These are phyloP conservation scores for Oegoconia quadripuncta DNA, from an alignment of 2,888 invertebrate genomes.

Conservation along the genomic window DNA sequence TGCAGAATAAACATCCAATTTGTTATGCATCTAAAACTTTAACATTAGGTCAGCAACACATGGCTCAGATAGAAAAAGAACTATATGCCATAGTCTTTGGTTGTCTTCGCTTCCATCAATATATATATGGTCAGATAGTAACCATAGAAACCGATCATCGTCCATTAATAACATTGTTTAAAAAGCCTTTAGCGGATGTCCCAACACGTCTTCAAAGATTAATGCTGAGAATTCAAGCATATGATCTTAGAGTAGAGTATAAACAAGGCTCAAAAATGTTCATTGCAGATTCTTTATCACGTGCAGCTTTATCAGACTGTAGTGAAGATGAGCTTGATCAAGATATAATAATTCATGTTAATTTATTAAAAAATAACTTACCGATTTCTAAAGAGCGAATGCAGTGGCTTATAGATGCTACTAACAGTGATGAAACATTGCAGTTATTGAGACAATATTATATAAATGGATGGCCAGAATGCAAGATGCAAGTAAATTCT, in stretches of 20 bases:
- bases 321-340: constrained; percentile 17
- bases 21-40: constrained; percentile 7
- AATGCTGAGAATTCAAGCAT: constrained; percentile 20
- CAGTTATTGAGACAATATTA: constrained; percentile 11
- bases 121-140: constrained; percentile 9
- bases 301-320: constrained; percentile 17
- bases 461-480: constrained; percentile 11
- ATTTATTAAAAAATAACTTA: too few species aligned
- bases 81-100: constrained; percentile 6
- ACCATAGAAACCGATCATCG: constrained; percentile 9
- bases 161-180: constrained; percentile 6
- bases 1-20: constrained; percentile 7
- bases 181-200: constrained; percentile 9
- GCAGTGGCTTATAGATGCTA: constrained; percentile 6
- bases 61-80: constrained; percentile 11
- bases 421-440: constrained; percentile 8
- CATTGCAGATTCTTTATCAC: too few species aligned
- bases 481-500: constrained; percentile 8
- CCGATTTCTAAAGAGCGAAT: constrained; percentile 12
- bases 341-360: constrained; percentile 10
- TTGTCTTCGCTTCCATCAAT: constrained; percentile 9
- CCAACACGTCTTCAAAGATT: constrained; percentile 11
- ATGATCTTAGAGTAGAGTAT: constrained; percentile 19
- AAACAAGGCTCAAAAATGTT: constrained; percentile 19
- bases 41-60: constrained; percentile 2